phyloP scores from a whole-genome alignment of 2,113 vertebrate species.

The Columbina picui region DNA sequence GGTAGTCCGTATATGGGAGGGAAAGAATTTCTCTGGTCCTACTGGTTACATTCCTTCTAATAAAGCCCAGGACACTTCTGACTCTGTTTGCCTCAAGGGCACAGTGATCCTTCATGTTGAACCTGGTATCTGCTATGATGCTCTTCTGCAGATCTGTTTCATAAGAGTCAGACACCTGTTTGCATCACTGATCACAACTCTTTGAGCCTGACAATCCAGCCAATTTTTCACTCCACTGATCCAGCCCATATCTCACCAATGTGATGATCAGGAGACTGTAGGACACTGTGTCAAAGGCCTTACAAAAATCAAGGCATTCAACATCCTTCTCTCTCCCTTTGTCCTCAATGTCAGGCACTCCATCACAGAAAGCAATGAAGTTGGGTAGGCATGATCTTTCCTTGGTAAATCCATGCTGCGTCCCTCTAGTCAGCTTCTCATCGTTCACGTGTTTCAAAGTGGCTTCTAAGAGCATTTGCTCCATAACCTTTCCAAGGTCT shows the following conservation, averaged over 20 bases:
- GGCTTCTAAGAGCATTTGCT: not conserved
- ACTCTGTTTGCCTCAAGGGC: not conserved
- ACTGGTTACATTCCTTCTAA: not conserved
- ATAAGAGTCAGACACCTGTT: not conserved
- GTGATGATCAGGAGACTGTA: not conserved
- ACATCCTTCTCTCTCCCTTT: not conserved
- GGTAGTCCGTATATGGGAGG: not conserved
- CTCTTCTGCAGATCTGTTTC: not conserved
- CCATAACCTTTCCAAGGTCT: not conserved
- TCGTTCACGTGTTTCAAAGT: not conserved
- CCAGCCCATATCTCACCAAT: not conserved
- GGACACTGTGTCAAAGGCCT: not conserved
- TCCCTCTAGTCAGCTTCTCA: not conserved
- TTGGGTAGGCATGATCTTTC: not conserved
- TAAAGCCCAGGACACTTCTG: not conserved
- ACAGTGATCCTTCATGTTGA: not conserved
- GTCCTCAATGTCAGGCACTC: not conserved
- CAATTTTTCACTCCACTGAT: no score
- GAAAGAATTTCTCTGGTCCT: not conserved
- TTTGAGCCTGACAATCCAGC: not conserved
- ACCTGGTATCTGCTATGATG: not conserved
- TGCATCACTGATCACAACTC: not conserved
- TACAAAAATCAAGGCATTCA: not conserved
- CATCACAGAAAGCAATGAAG: not conserved
- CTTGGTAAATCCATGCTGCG: not conserved